Evolutionary conservation across 2,113 vertebrate genomes (phyloP), one percentile per base, ranked within the genome.

Genomic region (Felis chaus): DNA sequence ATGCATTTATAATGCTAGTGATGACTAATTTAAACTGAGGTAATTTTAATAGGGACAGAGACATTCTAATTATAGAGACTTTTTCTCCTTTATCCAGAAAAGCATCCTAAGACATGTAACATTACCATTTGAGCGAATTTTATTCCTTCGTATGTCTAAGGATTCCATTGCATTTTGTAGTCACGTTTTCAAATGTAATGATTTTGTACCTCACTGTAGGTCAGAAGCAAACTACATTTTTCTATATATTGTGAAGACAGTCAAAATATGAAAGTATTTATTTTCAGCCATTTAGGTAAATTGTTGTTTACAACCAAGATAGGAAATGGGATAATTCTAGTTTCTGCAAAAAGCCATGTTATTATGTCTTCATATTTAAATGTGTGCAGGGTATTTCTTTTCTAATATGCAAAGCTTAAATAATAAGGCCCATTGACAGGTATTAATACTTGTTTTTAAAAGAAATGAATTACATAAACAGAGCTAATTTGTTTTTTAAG

Each of bases 281-380:
- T 89, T 98, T 92, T 98, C 96, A 96, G 48, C 92, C 91, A 31
- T 95, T 97, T 39, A 63, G 71, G 84, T 74, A 95, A 95, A 97
- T 97, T 96, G 66, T 92, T 98, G 88, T 98, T 98, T 97, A 83
- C 78, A 96, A 11, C 36, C 90, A 92, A 94, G 96, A 97, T 0
- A 25, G 95, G 88, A 96, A 97, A 94, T 90, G 74, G 82, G 71
- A 93, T 97, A 95, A 94, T 96, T 92, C 89, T 74, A 48, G 80
- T 97, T 97, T 94, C 88, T 94, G 21, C 27, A 81, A 73, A 89
- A 94, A 91, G 33, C 65, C 85, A 55, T 94, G 78, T 93, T 91
- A 55, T 96, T 96, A 50, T 81, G 97, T 82, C 55, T 95, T 91
- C 97, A 33, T 89, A 65, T 36, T 87, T 94, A 48, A 69, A 95